A percentile compares a stretch with the other conserved stretches of the same genome.
Conservation (phyloP, 2,888 invertebrate genomes). For the Thalpophila matura region DNA sequence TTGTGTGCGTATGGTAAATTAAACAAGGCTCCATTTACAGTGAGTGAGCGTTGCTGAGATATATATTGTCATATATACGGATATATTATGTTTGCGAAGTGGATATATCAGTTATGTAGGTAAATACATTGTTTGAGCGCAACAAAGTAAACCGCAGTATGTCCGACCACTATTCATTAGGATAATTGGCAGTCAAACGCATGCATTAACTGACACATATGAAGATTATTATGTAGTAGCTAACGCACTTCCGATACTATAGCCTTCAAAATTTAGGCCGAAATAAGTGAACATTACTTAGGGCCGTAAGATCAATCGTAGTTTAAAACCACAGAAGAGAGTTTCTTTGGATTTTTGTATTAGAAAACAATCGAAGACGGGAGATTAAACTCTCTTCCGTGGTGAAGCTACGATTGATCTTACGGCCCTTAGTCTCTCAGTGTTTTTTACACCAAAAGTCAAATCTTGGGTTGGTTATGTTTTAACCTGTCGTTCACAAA, state of each 20-base stretch:
- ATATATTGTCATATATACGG: constrained; percentile 31
- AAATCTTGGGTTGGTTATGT: not conserved
- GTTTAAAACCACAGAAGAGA: too few species aligned
- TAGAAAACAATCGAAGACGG: too few species aligned
- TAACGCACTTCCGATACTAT: constrained; percentile 12
- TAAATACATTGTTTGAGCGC: constrained; percentile 69
- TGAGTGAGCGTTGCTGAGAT: constrained; percentile 15
- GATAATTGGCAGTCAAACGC: constrained; percentile 78
- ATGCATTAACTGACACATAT: constrained; percentile 63
- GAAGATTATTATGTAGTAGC: constrained; percentile 23
- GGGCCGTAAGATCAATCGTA: too few species aligned
- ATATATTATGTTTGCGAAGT: constrained; percentile 55
- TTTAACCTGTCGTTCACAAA: not conserved
- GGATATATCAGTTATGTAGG: constrained; percentile 49
- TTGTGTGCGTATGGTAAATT: constrained; percentile 36
- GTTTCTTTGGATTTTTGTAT: too few species aligned
- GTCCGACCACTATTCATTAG: constrained; percentile 76
- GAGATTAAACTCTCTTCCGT: too few species aligned
- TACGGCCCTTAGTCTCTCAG: not conserved
- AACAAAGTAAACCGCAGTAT: constrained; percentile 76
- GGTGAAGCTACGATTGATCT: too few species aligned
- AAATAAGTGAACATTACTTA: too few species aligned
- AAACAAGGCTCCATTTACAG: constrained; percentile 47
- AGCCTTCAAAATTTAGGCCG: not conserved
- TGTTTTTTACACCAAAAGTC: not conserved